Conservation (phyloP, 2,113 vertebrate species). For the Xiphorhynchus elegans region DNA sequence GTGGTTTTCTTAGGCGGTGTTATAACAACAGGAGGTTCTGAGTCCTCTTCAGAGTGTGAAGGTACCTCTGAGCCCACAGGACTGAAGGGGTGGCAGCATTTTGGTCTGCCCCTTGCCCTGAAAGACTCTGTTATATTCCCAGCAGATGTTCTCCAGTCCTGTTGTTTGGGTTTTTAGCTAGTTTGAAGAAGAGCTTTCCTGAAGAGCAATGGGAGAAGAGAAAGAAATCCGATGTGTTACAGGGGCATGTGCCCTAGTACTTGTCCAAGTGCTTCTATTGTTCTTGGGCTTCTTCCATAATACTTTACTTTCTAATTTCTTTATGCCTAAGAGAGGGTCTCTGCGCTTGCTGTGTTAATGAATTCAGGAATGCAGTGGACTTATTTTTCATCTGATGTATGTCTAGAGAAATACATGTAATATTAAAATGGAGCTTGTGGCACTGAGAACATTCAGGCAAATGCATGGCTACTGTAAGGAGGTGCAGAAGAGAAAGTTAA, state of each 20-base stretch:
- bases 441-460: not conserved
- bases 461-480: not conserved
- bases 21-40: not conserved
- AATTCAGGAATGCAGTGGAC: not conserved
- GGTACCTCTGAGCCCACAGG: not conserved
- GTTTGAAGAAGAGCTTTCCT: not conserved
- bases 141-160: not conserved
- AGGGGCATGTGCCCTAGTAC: not conserved
- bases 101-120: not conserved
- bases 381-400: not conserved
- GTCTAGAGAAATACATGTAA: not conserved
- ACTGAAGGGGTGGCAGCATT: not conserved
- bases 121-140: not conserved
- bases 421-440: not conserved
- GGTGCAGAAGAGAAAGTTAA: not conserved
- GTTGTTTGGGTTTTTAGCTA: not conserved
- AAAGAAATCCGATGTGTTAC: not conserved
- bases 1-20: not conserved
- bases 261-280: not conserved
- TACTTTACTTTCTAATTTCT: not conserved
- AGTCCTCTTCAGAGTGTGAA: not conserved
- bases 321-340: not conserved
- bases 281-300: not conserved
- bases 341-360: not conserved
- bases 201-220: not conserved